phyloP scores from a whole-genome alignment of 2,113 vertebrate species.

The Microcebus jonahi region DNA sequence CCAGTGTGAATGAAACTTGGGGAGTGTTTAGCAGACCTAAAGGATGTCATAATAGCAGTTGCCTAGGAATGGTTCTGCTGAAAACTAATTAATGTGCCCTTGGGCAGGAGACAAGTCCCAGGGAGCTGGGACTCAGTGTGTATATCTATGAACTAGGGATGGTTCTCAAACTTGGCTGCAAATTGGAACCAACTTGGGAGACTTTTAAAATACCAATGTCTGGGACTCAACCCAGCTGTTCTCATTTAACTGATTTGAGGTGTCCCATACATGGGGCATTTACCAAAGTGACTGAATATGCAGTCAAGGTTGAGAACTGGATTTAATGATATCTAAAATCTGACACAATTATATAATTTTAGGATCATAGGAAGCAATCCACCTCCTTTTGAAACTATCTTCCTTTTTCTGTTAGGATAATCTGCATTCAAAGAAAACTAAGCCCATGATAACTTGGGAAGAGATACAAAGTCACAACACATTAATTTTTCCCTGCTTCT shows the following conservation, averaged over 20 bases:
- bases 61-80: neutral
- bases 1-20: neutral
- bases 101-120: neutral
- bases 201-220: neutral
- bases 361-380: neutral
- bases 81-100: slow-evolving; percentile 15
- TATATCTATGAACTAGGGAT: neutral
- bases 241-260: slow-evolving; percentile 7
- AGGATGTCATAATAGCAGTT: neutral
- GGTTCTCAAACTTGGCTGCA: neutral
- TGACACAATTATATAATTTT: neutral
- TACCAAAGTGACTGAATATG: slow-evolving; percentile 21
- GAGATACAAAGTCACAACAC: neutral
- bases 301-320: neutral
- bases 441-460: neutral
- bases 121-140: neutral
- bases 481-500: neutral
- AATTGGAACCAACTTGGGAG: neutral
- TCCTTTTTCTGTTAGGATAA: neutral
- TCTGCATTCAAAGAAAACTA: neutral
- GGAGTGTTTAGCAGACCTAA: neutral
- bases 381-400: neutral
- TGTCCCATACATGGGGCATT: neutral
- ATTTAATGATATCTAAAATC: slow-evolving; percentile 1
- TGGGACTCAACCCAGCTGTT: neutral